Evolutionary conservation across 2,113 vertebrate genomes (phyloP), one percentile per base, ranked within the genome.

Genomic region (Gallinago media): DNA sequence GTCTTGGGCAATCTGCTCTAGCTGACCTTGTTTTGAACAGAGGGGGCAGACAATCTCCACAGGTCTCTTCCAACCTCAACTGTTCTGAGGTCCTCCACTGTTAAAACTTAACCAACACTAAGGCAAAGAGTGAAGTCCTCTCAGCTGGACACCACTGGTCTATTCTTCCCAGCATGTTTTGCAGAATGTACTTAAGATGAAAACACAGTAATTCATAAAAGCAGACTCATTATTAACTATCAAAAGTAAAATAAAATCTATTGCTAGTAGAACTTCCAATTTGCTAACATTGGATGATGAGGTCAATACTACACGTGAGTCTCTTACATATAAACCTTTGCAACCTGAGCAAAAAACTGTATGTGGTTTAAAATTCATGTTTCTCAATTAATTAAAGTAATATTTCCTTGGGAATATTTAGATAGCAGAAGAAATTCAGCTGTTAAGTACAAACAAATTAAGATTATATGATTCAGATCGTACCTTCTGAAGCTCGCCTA

Each of bases 401-500:
- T 8, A 11, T 1, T 22, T 12, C 18, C 50, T 34, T 40, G 11
- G 10, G 27, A 87, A 56, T 36, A 81, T 26, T n/a, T 68, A 56
- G 1, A 6, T 15, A 73, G 32, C 20, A 58, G 42, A 96, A 74
- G 4, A 94, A 72, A 58, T 38, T 49, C 12, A 52, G 16, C 20
- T 40, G 4, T 52, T 65, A 58, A 78, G 56, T 19, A 71, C 2
- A 47, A 61, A 71, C 5, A 44, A 70, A 58, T 59, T 19, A 54
- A 61, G 66, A 58, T 20, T 2, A 2, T 11, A 18, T 50, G 29
- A 70, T 72, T 63, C 25, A 50, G 40, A 55, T 12, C 88, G 15
- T 97, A 99, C 99, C 99, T 99, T 99, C 61, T 99, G 99, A 94
- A 99, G 98, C 83, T 99, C 99, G 47, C 99, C 98, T 50, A 99